phyloP scores from a whole-genome alignment of 1,140 invertebrate species.

The Andricus grossulariae region DNA sequence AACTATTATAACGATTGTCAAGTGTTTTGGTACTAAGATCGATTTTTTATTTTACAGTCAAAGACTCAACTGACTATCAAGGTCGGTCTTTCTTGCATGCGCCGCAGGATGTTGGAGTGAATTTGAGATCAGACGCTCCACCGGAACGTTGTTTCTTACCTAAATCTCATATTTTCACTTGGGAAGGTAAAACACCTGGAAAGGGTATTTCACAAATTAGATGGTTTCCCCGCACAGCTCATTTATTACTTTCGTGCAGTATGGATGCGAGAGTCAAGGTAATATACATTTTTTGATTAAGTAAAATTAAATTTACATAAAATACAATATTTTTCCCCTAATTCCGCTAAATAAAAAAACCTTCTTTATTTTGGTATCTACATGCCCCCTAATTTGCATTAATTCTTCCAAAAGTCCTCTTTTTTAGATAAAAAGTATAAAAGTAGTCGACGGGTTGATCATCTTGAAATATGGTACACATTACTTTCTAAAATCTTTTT shows the following conservation, averaged over 20 bases:
- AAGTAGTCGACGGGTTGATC: too few relatives aligned
- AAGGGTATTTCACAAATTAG: constrained; percentile 97
- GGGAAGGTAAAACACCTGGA: constrained; percentile 90
- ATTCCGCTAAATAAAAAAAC: too few relatives aligned
- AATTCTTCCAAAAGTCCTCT: too few relatives aligned
- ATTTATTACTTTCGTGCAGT: constrained; percentile 95
- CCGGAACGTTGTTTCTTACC: constrained; percentile 98
- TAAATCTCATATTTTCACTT: constrained; percentile 97
- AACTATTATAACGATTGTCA: constrained; percentile 26
- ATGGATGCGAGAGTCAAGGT: constrained; percentile 98
- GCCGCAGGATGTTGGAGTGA: constrained; percentile 97
- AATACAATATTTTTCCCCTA: neutral
- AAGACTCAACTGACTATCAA: constrained; percentile 97
- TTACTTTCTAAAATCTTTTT: too few relatives aligned
- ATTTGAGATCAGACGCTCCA: constrained; percentile 92
- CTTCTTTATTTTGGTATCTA: too few relatives aligned
- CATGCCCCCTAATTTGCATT: too few relatives aligned
- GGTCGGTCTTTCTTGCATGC: constrained; percentile 95
- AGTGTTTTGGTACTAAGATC: constrained; percentile 34
- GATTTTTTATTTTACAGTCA: constrained; percentile 81
- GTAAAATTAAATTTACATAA: constrained; percentile 16
- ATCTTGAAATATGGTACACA: too few relatives aligned
- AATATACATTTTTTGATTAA: constrained; percentile 51
- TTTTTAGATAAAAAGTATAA: too few relatives aligned
- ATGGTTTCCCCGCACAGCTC: constrained; percentile 96